Conservation (phyloP, 1,140 invertebrate genomes). For the Brachionus rotundiformis region DNA sequence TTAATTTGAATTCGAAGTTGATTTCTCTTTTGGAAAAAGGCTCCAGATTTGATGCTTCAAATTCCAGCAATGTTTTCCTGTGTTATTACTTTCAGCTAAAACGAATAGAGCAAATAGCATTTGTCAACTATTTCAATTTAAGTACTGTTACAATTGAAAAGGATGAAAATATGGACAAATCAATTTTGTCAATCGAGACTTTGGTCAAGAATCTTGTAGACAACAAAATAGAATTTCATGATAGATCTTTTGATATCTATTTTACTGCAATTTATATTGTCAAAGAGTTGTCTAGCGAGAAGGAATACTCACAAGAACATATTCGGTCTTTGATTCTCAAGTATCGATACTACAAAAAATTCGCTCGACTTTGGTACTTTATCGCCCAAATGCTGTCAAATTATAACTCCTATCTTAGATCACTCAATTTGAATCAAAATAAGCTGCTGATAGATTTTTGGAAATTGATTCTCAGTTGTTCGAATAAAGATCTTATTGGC, state of each 20-base stretch:
- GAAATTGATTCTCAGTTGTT: neutral
- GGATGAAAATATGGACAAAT: constrained; percentile 4
- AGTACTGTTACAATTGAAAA: neutral
- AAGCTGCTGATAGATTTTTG: neutral
- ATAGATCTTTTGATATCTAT: neutral
- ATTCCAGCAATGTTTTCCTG: neutral
- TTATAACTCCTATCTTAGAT: neutral
- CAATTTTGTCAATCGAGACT: neutral
- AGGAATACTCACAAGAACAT: neutral
- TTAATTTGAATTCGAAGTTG: neutral
- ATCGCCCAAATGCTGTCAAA: neutral
- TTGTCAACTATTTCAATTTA: neutral
- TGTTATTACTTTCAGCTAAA: neutral
- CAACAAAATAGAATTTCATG: neutral
- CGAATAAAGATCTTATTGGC: neutral
- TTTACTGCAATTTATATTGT: neutral
- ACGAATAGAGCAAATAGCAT: neutral
- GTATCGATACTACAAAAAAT: constrained; percentile 21
- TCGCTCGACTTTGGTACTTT: neutral
- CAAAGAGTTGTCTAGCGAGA: neutral
- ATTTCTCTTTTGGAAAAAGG: neutral
- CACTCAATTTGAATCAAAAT: neutral
- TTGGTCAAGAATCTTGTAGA: neutral
- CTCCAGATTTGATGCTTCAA: neutral
- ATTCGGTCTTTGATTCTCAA: neutral